Base-by-base conservation (phyloP, 1,140 invertebrate species). In the Rhopalosiphum maidis region DNA sequence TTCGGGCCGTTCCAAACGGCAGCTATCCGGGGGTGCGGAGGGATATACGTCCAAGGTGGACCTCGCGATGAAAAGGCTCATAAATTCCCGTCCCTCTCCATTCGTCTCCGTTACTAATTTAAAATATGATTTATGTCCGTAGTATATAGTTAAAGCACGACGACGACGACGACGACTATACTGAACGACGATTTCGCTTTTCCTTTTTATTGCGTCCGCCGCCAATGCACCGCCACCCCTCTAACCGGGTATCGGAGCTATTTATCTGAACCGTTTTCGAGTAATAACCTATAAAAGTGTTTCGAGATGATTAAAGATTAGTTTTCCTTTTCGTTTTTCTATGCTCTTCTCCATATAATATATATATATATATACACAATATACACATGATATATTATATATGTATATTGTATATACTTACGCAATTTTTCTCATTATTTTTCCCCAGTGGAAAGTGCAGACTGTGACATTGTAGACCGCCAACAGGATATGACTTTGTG, bases 81-180 rank as follows among this genome's bases (percentile, higher is more conserved):
- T 93, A 93, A 93, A 93, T 93, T 93, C 82, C 82, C 82, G 82
- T 92, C 77, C 91, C 91, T 83, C n/a, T 83, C 68, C 77, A 51
- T 92, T 86, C 91, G 91, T 86, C 91, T 86, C 91, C 91, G 91
- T 93, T 86, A 85, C 91, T 93, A 93, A 93, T 93, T 93, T 93
- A 93, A 86, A 93, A 93, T 86, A 86, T 93, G 91, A 93, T 93
- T 93, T 93, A 93, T 93, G 91, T 93, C 35, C 82, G 46, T 54
- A 51, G 60, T 77, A n/a, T 68, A 60, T 85, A 92, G 91, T 92
- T 92, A 92, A 92, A 83, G 91, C 51, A 30, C 82, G 51, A 90
- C 51, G 51, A 90, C 51, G n/a, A 91, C 41, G 43, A 91, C 90
- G 90, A 51, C 82, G 60, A 82, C 83, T 86, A 86, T 41, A 85